Percentiles rank a stretch among this genome's conserved stretches.
phyloP scores from a whole-genome alignment of 2,797 vertebrate species.

The Crocidura indochinensis region DNA sequence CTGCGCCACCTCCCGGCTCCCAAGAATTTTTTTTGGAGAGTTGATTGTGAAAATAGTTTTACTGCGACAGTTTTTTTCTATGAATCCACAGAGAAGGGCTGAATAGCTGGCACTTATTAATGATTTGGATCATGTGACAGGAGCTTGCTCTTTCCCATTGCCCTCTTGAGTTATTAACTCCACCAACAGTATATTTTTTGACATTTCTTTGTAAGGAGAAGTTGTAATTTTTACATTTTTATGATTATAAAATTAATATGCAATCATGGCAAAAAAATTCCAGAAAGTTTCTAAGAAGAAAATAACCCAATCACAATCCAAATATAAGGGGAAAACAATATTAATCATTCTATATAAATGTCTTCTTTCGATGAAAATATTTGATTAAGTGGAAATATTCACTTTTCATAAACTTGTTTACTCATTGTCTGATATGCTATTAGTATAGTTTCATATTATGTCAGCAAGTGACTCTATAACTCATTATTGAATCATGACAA shows the following conservation, averaged over 20 bases:
- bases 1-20: too few species aligned
- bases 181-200: slow-evolving; percentile 68
- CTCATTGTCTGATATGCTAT: slow-evolving; percentile 35
- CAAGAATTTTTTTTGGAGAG: slow-evolving; percentile 60
- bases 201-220: slow-evolving; percentile 61
- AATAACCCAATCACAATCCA: slow-evolving; percentile 25
- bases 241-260: slow-evolving; percentile 29
- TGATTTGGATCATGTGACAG: slow-evolving; percentile 60
- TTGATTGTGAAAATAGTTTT: slow-evolving; percentile 75
- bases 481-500: neutral
- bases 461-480: neutral
- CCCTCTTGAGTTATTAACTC: slow-evolving; percentile 66
- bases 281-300: neutral
- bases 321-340: neutral
- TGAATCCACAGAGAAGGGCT: slow-evolving; percentile 67
- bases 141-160: slow-evolving; percentile 68
- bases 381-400: neutral
- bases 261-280: slow-evolving; percentile 34
- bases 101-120: slow-evolving; percentile 72
- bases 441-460: slow-evolving; percentile 1
- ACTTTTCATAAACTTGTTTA: slow-evolving; percentile 48
- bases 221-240: neutral
- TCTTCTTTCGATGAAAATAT: slow-evolving; percentile 8
- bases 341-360: neutral
- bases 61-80: slow-evolving; percentile 78